Evolutionary conservation across 2,797 vertebrate species (phyloP).

Genomic region (Pseudotriccus pelzelni): DNA sequence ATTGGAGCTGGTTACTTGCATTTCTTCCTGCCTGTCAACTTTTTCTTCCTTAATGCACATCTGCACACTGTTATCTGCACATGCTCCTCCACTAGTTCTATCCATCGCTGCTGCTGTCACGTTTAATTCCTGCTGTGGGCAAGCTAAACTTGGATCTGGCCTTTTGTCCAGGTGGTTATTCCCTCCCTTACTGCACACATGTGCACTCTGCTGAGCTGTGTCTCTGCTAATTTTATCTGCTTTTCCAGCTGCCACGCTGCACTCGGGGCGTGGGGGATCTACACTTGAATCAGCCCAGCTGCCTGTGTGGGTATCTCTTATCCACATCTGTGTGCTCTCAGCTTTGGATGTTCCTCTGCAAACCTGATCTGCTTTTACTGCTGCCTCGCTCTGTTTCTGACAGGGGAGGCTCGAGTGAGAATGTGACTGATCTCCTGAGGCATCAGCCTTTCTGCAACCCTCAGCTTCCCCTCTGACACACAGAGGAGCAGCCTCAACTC

Average conservation of each 20-base stretch:
- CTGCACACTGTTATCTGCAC: neutral
- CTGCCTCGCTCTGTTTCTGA: neutral
- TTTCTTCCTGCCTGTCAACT: neutral
- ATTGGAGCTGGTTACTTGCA: neutral
- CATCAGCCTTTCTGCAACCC: neutral
- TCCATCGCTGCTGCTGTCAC: neutral
- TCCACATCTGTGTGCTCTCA: neutral
- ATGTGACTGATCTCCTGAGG: neutral
- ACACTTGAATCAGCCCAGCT: neutral
- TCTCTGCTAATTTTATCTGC: slow-evolving; percentile 6
- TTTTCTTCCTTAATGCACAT: neutral
- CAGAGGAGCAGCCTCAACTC: neutral
- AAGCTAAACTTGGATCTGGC: neutral
- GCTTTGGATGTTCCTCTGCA: neutral
- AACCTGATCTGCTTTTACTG: neutral
- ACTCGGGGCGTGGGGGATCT: neutral
- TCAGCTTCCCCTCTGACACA: neutral
- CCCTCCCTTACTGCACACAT: neutral
- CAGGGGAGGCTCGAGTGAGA: neutral
- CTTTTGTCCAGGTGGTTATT: neutral
- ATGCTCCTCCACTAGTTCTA: neutral
- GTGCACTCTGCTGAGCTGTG: neutral
- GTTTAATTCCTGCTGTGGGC: neutral
- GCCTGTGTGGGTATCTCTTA: neutral
- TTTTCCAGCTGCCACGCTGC: neutral